Evolutionary conservation across 92 coral and sea anemone genomes (phyloP), one percentile per base, ranked within the genome.

Genomic region (Phenganax subtilis): DNA sequence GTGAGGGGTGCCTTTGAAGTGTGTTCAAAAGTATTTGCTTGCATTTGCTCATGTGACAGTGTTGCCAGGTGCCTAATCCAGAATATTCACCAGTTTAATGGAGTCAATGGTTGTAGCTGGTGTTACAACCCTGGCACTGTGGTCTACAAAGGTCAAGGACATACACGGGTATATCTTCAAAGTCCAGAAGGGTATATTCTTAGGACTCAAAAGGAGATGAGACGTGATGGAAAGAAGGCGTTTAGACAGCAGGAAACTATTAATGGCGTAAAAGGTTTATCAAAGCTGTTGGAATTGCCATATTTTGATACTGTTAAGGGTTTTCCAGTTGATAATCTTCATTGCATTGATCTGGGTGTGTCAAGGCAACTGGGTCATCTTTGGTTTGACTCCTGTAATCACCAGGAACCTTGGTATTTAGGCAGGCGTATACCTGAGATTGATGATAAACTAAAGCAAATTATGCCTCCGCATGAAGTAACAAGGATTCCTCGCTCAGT

Each of bases 41-140:
- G 80, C 57, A 75, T 75, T 55, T 75, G 80, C 63, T 75, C 80
- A 75, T 75, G 80, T 55, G 80, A 55, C 51, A 75, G 63, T 55
- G 80, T 75, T 64, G 71, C 71, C 25, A 64, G 71, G 25, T 6
- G 8, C 12, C 71, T 17, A 20, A 6, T 64, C 71, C 80, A 75
- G 9, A 75, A 75, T 55, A 75, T 75, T 51, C 80, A 75, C 62
- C 80, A 75, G 62, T 75, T 75, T n/a, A 75, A 75, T 75, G 80
- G 80, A 53, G 64, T 51, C 28, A 6, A 51, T 75, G 80, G 80
- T 75, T 75, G 80, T 51, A 75, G 61, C 62, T 75, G 80, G 80
- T 75, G 80, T 47, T 74, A 74, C 25, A 74, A 74, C 61, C 79
- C 79, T 74, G 79, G 79, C 10, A 52, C 12, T 6, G 6, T 37